A percentile compares a stretch with the other conserved stretches of the same genome.
Conservation (phyloP, 1,140 invertebrate genomes). For the Tetragonula clypearis region DNA sequence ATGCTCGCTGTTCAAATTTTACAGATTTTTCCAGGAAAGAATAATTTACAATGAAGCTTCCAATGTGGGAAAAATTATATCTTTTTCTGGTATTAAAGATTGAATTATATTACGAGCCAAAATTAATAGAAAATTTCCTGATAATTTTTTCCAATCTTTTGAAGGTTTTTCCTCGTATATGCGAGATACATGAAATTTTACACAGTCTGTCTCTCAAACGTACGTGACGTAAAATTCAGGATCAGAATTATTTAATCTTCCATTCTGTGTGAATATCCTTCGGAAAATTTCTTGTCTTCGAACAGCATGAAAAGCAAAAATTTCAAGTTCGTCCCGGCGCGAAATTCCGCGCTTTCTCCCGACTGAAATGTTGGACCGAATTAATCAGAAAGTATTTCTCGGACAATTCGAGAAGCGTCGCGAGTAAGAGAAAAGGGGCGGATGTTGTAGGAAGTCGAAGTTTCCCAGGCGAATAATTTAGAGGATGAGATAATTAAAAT, state of each 20-base stretch:
- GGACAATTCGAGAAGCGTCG: conserved; percentile 5
- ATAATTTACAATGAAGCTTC: not conserved
- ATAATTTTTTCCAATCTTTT: not conserved
- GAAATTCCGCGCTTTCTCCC: too few relatives aligned
- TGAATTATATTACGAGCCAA: not conserved
- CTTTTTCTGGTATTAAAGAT: too few relatives aligned
- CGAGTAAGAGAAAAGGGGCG: not conserved
- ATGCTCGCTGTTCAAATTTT: not conserved
- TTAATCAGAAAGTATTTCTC: conserved; percentile 28
- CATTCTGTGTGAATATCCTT: not conserved
- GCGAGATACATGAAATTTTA: not conserved
- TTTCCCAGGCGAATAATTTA: conserved; percentile 71
- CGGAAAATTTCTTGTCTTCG: not conserved
- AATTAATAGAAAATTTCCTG: not conserved
- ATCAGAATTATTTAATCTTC: not conserved
- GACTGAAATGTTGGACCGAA: not conserved
- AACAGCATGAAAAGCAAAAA: not conserved
- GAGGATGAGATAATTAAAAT: conserved; percentile 78
- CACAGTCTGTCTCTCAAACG: too few relatives aligned
- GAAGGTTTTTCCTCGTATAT: not conserved
- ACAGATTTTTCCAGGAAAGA: not conserved
- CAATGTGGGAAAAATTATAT: not conserved
- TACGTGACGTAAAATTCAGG: not conserved
- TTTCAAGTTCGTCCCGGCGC: not conserved
- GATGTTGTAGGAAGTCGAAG: conserved; percentile 47